These are phyloP conservation scores for Byasa hedistus DNA, from an alignment of 2,888 invertebrate species.

Conservation along the genomic window DNA sequence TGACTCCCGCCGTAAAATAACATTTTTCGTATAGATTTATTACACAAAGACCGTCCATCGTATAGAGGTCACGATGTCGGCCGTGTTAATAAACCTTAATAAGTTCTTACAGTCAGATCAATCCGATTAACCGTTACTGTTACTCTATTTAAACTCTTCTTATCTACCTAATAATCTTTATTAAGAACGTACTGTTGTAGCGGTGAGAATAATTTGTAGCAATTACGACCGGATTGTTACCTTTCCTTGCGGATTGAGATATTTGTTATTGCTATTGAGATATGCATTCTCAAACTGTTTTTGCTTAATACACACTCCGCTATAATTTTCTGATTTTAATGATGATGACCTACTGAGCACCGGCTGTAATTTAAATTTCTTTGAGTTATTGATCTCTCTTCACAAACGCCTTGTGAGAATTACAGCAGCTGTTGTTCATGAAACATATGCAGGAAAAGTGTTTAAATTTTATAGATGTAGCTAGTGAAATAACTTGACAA, in stretches of 20 bases:
- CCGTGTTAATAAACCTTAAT: constrained; percentile 68
- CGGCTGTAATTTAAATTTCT: not conserved
- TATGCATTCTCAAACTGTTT: constrained; percentile 13
- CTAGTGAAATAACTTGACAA: no score
- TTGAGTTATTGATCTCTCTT: no score
- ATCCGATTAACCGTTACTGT: constrained; percentile 44
- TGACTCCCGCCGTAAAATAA: constrained; percentile 69
- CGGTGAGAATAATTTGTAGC: constrained; percentile 33
- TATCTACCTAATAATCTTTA: constrained; percentile 56
- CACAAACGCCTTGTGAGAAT: no score
- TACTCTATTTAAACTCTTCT: constrained; percentile 48
- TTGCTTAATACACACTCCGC: not conserved
- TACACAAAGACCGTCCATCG: constrained; percentile 54
- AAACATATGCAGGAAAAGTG: no score
- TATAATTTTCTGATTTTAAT: constrained; percentile 1
- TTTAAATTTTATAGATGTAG: no score
- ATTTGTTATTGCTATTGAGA: constrained; percentile 16
- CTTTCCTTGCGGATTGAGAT: constrained; percentile 27
- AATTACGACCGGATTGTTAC: constrained; percentile 30
- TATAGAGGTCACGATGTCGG: constrained; percentile 67
- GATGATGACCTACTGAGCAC: not conserved
- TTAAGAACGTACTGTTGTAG: constrained; percentile 33
- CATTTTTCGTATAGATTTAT: constrained; percentile 69
- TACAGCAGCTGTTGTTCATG: no score
- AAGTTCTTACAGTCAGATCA: constrained; percentile 52